Conservation (phyloP, 2,888 invertebrate species). For the Metellina segmentata region DNA sequence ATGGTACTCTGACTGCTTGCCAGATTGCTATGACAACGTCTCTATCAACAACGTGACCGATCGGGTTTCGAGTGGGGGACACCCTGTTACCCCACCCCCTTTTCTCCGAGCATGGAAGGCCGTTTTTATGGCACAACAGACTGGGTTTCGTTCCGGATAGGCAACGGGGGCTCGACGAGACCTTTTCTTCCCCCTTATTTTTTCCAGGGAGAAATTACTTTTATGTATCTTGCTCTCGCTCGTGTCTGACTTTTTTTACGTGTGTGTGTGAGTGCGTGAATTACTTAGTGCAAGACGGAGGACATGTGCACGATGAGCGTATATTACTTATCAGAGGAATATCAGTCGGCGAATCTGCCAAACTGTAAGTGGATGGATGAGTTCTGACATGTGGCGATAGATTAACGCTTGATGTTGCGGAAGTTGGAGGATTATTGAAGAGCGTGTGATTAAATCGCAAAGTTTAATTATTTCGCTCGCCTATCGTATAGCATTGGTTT, state of each 20-base stretch:
- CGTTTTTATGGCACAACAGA: constrained; percentile 59
- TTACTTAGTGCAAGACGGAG: neutral
- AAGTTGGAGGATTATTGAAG: neutral
- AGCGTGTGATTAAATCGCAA: no score
- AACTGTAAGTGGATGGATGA: neutral
- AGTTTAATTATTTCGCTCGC: no score
- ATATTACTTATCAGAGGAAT: neutral
- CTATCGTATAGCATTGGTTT: no score
- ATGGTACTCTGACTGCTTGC: constrained; percentile 66
- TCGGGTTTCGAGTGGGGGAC: constrained; percentile 61
- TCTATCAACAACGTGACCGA: constrained; percentile 76
- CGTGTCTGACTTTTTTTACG: neutral
- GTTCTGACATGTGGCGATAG: neutral
- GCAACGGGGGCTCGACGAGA: neutral
- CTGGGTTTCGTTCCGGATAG: constrained; percentile 11
- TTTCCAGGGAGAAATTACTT: neutral
- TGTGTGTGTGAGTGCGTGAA: no score
- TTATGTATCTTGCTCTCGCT: neutral
- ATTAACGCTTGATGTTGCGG: neutral
- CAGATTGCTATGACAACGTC: constrained; percentile 76
- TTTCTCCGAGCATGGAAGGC: constrained; percentile 53
- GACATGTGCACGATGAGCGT: neutral
- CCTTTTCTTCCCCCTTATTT: neutral
- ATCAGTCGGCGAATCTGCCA: neutral
- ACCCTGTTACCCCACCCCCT: neutral